These are phyloP conservation scores for Geodia barretti DNA, from an alignment of 37 sponge, comb jelly and placozoan genomes.

Conservation along the genomic window DNA sequence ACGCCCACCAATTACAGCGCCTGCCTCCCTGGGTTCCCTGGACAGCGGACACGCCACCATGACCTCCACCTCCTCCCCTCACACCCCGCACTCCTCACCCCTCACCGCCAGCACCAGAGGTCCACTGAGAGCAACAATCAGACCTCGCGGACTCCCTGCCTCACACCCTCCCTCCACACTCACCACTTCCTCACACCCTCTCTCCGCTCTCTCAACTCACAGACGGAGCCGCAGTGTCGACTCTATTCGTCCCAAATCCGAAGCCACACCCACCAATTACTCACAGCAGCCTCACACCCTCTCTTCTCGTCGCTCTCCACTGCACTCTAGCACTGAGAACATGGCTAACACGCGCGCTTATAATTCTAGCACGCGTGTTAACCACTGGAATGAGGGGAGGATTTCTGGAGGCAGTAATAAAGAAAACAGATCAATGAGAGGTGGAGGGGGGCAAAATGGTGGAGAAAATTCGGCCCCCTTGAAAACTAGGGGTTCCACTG, in stretches of 20 bases:
- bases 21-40: constrained; percentile 42
- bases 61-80: constrained; percentile 23
- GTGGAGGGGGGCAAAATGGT: not conserved
- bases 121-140: constrained; percentile 58
- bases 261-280: not conserved
- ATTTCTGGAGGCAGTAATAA: not conserved
- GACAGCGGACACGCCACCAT: constrained; percentile 80
- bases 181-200: not conserved
- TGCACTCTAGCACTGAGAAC: not conserved
- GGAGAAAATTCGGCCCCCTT: not conserved
- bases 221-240: not conserved
- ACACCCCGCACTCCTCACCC: constrained; percentile 9
- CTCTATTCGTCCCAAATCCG: not conserved
- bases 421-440: not conserved
- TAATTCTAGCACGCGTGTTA: not conserved
- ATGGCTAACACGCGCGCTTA: not conserved
- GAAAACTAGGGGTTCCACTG: not conserved
- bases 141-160: constrained; percentile 36
- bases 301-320: not conserved
- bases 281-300: too few relatives aligned
- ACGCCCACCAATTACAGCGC: constrained; percentile 3
- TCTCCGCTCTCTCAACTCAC: not conserved
- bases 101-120: constrained; percentile 17
- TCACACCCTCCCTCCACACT: not conserved
- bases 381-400: not conserved